Evolutionary conservation across 2,113 vertebrate genomes (phyloP).

Genomic region (Malurus melanocephalus): DNA sequence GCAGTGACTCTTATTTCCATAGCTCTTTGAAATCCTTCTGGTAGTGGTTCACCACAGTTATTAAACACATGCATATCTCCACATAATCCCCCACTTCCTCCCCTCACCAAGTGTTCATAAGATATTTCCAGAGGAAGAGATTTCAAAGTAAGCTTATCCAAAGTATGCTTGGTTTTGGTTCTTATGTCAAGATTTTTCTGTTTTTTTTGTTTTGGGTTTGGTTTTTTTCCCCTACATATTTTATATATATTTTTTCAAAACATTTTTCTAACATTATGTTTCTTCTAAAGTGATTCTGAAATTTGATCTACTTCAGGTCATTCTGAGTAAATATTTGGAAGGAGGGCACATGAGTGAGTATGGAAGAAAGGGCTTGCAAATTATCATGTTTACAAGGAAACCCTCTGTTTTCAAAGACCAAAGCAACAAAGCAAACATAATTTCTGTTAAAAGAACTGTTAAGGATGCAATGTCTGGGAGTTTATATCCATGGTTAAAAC

Average conservation of each 20-base stretch:
- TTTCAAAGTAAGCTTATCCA: neutral
- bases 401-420: neutral
- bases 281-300: neutral
- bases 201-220: neutral
- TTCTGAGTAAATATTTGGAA: neutral
- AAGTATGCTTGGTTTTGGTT: neutral
- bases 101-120: neutral
- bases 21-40: neutral
- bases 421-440: neutral
- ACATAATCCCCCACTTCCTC: fast-evolving
- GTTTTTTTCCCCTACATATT: too few species aligned
- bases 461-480: neutral
- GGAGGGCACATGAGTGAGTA: fast-evolving
- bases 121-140: neutral
- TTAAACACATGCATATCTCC: neutral
- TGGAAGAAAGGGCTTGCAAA: neutral
- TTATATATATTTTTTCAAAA: neutral
- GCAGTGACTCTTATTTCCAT: neutral
- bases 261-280: neutral
- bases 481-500: neutral
- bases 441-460: neutral
- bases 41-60: neutral
- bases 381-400: neutral
- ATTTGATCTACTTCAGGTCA: neutral
- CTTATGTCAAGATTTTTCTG: neutral